Evolutionary conservation across 2,888 invertebrate species (phyloP), one percentile per base, ranked within the genome.

Genomic region (Protodeltote pygarga): DNA sequence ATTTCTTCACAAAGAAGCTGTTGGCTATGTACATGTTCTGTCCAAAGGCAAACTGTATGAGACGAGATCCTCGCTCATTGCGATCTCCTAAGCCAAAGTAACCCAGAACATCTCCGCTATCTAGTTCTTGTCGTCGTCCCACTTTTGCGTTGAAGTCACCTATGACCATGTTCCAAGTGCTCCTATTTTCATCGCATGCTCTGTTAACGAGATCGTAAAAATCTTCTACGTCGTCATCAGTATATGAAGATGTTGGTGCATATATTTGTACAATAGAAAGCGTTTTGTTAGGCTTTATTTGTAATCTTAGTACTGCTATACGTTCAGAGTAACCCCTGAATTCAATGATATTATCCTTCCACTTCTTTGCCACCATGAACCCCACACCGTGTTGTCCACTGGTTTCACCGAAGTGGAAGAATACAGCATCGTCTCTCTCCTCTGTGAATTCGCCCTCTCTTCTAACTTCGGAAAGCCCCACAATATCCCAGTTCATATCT

Each of bases 261-360:
- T 27, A 27, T 8, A 27, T 14, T 27, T 27, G 27, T 6, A 27
- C 8, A n/a, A 27, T 5, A 5, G 27, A 8, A 1, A 27, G 14
- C 3, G 27, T 27, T 27, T 27, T 27, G 5, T 11, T 24, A 11
- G 24, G 24, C 5, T 9, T 24, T 1, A 24, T 9, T 24, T 11
- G 10, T 10, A 23, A 34, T 34, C 24, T 16, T 2, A 29, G 16
- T 2, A 29, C 29, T 1, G 9, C 29, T 4, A 29, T 13, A 9
- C 29, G 29, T 16, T 29, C 29, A 1, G 29, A 29, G 16, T 29
- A 29, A n/a, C n/a, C n/a, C n/a, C n/a, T n/a, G n/a, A n/a, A n/a
- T n/a, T n/a, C n/a, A n/a, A n/a, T n/a, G n/a, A 2, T 16, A 15
- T 9, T 4, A 2, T 5, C n/a, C n/a, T 16, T 29, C 29, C 16